These are phyloP conservation scores for Cairina moschata DNA, from an alignment of 2,113 vertebrate species.

Conservation along the genomic window DNA sequence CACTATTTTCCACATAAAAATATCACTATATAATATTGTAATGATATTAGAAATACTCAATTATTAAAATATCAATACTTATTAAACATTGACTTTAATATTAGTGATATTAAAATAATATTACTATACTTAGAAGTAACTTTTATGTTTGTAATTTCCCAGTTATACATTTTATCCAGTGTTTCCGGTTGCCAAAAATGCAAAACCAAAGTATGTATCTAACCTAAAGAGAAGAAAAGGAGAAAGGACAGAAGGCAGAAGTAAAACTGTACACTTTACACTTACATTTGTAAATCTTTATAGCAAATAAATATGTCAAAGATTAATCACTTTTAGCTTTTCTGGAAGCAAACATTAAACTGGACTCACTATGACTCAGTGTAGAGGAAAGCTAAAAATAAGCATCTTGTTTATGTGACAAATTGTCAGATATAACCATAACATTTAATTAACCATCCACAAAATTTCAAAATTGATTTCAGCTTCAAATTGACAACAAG, in stretches of 20 bases:
- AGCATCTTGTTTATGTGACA: accelerated
- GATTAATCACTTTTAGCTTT: neutral
- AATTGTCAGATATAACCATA: neutral
- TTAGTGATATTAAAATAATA: neutral
- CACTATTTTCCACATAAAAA: neutral
- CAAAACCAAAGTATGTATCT: neutral
- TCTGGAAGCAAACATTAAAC: neutral
- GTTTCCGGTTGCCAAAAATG: neutral
- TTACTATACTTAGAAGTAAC: neutral
- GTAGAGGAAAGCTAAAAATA: neutral
- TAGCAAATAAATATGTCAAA: neutral
- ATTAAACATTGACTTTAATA: too few relatives aligned
- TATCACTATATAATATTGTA: too few relatives aligned
- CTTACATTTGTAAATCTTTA: neutral
- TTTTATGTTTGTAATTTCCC: neutral
- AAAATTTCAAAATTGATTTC: neutral
- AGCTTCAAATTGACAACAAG: neutral
- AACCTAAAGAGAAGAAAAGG: neutral
- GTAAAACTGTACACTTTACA: neutral
- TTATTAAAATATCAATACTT: too few relatives aligned
- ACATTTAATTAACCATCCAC: neutral
- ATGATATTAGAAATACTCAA: too few relatives aligned
- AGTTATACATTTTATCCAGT: neutral
- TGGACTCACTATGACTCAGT: neutral
- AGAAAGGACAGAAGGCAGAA: neutral